Base-by-base conservation (phyloP, 2,113 vertebrate species). In the Oreochromis aureus region DNA sequence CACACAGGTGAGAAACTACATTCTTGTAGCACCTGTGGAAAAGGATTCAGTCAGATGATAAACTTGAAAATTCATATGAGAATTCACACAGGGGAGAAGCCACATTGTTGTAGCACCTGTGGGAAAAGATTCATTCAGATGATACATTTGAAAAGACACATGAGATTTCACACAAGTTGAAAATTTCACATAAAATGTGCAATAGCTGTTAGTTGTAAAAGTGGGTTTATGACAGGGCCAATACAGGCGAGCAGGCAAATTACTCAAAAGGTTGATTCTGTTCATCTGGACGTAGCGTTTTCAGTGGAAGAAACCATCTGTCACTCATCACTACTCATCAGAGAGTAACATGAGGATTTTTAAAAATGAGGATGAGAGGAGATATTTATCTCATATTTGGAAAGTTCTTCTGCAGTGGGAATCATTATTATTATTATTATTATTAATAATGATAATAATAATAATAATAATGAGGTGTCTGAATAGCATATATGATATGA, bases 111-210 rank as follows among this genome's bases (percentile, higher is more conserved):
- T 44, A 71, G 39, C 39, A 44, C 39, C 3, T 71, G 66, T 71
- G 66, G 66, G 13, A 71, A 71, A 0, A 27, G 66, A 16, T 71
- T 73, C 7, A 73, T 73, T 73, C 66, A 73, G 66, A 73, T 73
- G 66, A 73, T 73, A 73, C 66, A 73, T 39, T 73, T 73, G 66
- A 73, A 73, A 73, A 73, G 69, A 73, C 69, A 76, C 69, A 76
- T 76, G 69, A 48, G 24, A 30, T 73, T 73, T 46, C 69, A 73
- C 69, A 73, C 69, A 46, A 46, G 22, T 27, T 73, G 4, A 73
- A 73, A 73, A 18, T 73, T 46, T 73, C 41, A 27, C 5, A 18
- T 18, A 30, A 76, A 76, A 48, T 2, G 9, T 30, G 9, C 41
- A 46, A 73, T 4, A 30, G 22, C 41, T 48, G 5, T 76, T 27